phyloP scores from a whole-genome alignment of 2,113 vertebrate species.

The Zosterops hypoxanthus region DNA sequence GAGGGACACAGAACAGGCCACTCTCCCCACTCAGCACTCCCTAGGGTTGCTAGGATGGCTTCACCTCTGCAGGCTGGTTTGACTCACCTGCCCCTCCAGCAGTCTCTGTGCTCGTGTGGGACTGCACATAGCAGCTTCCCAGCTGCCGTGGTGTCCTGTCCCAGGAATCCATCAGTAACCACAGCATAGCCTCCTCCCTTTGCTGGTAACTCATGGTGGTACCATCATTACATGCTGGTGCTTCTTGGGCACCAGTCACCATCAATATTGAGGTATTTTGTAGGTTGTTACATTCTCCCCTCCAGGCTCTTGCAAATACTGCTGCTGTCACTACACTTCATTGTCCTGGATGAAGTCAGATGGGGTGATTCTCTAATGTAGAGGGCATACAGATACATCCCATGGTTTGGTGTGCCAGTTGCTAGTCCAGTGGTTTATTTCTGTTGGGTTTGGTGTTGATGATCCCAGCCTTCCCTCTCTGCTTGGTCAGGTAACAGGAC shows the following conservation, averaged over 20 bases:
- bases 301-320: background rate
- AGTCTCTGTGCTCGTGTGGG: background rate
- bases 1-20: too few relatives aligned
- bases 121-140: background rate
- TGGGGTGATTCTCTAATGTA: background rate
- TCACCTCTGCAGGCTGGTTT: background rate
- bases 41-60: background rate
- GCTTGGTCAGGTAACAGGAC: background rate
- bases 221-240: background rate
- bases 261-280: rapidly evolving
- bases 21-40: background rate
- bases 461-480: background rate
- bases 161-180: background rate
- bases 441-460: background rate
- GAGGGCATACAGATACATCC: rapidly evolving
- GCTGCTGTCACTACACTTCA: background rate
- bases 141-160: background rate
- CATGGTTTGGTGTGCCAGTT: background rate
- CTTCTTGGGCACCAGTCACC: background rate
- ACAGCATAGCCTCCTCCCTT: background rate
- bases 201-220: background rate
- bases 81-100: background rate
- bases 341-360: background rate
- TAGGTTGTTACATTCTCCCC: background rate
- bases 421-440: background rate